These are phyloP conservation scores for Esox masquinongy DNA, from an alignment of 2,797 vertebrate species.

Conservation along the genomic window DNA sequence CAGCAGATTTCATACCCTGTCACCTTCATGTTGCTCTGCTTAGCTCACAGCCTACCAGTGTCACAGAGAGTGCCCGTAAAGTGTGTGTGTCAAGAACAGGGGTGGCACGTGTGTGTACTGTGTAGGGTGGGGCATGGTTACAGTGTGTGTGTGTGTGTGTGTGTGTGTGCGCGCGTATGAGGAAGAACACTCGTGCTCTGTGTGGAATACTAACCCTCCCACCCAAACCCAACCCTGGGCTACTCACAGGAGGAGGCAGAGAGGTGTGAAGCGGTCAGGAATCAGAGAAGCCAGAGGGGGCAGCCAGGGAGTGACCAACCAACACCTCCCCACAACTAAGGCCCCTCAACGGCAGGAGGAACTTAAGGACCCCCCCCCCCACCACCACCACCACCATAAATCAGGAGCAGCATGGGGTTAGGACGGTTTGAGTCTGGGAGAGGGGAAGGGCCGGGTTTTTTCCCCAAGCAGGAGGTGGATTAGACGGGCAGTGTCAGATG, in stretches of 20 bases:
- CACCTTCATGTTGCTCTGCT: slow-evolving; percentile 14
- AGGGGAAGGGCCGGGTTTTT: not conserved
- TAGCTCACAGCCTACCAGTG: slow-evolving; percentile 25
- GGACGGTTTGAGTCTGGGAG: not conserved
- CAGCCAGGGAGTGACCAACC: not conserved
- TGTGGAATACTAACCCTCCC: slow-evolving; percentile 35
- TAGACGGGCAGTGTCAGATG: not conserved
- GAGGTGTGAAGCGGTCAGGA: not conserved
- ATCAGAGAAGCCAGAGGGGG: not conserved
- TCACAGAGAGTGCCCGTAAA: slow-evolving; percentile 23
- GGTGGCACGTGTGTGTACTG: too few relatives aligned
- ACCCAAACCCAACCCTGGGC: slow-evolving; percentile 20
- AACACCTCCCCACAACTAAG: slow-evolving; percentile 9
- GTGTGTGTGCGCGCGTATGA: slow-evolving; percentile 4
- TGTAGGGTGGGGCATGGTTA: too few relatives aligned
- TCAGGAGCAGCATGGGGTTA: slow-evolving; percentile 13
- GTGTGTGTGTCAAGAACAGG: not conserved
- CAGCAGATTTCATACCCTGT: not conserved
- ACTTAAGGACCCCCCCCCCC: slow-evolving; percentile 13
- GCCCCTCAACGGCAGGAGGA: slow-evolving; percentile 5
- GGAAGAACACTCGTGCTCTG: slow-evolving; percentile 47
- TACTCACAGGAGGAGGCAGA: slow-evolving; percentile 5
- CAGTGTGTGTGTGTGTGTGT: not conserved
- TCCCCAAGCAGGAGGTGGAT: slow-evolving; percentile 14
- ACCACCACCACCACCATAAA: not conserved